Percentiles rank a stretch among this genome's conserved stretches.
phyloP scores from a whole-genome alignment of 2,113 vertebrate genomes.

The Tupaia chinensis region DNA sequence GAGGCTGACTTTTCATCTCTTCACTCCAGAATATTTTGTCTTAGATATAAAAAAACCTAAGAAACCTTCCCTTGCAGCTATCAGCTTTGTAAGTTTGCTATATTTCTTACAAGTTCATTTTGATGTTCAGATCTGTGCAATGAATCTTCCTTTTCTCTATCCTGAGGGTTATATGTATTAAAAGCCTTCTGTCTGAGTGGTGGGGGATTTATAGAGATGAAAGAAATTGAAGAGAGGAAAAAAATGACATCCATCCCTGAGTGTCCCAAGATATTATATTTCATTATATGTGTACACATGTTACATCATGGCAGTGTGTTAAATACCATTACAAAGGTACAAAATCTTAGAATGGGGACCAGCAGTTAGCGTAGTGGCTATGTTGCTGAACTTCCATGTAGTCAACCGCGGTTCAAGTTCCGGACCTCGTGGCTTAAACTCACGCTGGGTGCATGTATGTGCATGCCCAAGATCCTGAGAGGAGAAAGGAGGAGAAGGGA shows the following conservation, averaged over 20 bases:
- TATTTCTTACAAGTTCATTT: background rate
- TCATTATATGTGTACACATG: background rate
- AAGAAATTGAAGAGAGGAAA: background rate
- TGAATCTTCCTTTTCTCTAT: background rate
- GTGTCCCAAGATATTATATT: background rate
- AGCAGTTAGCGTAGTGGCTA: too few relatives aligned
- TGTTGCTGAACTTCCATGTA: too few relatives aligned
- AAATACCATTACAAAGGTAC: background rate
- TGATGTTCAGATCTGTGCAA: background rate
- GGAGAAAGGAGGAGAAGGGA: too few relatives aligned
- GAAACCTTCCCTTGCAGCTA: background rate
- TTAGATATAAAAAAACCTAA: background rate
- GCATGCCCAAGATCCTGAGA: too few relatives aligned
- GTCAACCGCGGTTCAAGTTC: too few relatives aligned
- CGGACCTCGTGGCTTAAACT: too few relatives aligned
- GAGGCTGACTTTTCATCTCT: background rate
- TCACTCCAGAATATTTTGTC: background rate
- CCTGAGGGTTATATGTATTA: background rate
- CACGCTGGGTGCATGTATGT: too few relatives aligned
- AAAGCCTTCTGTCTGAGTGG: background rate
- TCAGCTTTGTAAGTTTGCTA: background rate
- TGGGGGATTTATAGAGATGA: background rate
- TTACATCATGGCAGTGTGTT: background rate
- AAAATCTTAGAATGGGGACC: background rate
- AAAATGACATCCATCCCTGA: background rate